Evolutionary conservation across 2,888 invertebrate genomes (phyloP).

Genomic region (Thymelicus sylvestris): DNA sequence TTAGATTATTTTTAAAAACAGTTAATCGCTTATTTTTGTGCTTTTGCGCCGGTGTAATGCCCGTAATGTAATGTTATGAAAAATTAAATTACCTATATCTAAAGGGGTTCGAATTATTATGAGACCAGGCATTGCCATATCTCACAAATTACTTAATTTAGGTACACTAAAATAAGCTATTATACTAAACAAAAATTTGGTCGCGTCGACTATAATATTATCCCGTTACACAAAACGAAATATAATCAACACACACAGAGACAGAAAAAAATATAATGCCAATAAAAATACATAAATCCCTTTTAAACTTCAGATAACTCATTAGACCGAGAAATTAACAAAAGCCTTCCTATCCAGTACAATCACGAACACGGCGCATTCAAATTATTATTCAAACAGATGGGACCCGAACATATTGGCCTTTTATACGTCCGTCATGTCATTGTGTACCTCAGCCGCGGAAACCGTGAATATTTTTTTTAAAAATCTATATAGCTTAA

Average conservation of each 20-base stretch:
- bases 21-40: no score
- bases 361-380: conserved; percentile 23
- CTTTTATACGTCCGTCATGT: conserved; percentile 17
- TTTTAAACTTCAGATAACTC: conserved; percentile 29
- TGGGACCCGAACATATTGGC: conserved; percentile 27
- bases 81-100: no score
- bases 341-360: conserved; percentile 19
- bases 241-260: neutral
- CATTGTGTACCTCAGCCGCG: conserved; percentile 4
- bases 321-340: conserved; percentile 31
- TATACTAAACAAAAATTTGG: no score
- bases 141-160: no score
- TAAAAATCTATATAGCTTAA: neutral
- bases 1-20: no score
- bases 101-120: no score
- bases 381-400: conserved; percentile 29
- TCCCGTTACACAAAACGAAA: neutral
- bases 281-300: conserved; percentile 2
- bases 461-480: conserved; percentile 3
- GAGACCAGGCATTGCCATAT: no score
- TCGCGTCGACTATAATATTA: neutral
- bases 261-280: neutral
- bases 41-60: no score
- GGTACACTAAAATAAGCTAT: no score
- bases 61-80: no score